phyloP scores from a whole-genome alignment of 2,888 invertebrate genomes.

The Spialia ferax region DNA sequence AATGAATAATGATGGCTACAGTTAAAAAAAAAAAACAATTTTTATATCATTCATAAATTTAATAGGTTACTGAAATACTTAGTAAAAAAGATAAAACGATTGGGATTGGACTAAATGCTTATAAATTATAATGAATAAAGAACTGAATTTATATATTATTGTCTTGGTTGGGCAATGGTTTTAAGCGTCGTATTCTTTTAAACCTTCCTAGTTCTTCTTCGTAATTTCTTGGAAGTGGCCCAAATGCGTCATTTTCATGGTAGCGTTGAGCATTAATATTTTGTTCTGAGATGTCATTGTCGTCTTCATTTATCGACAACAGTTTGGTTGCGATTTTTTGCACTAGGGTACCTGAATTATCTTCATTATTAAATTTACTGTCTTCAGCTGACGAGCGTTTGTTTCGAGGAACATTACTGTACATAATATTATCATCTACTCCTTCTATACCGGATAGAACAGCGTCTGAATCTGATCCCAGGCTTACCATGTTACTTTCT shows the following conservation, averaged over 20 bases:
- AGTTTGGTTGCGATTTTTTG: conserved; percentile 45
- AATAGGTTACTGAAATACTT: conserved; percentile 11
- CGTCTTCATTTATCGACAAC: conserved; percentile 51
- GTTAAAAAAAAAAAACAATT: conserved; percentile 34
- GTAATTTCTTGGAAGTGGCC: conserved; percentile 62
- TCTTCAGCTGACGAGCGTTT: conserved; percentile 54
- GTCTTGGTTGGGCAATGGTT: conserved; percentile 51
- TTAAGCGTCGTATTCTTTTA: conserved; percentile 74
- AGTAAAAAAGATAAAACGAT: neutral
- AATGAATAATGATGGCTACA: too few relatives aligned
- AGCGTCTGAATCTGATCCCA: conserved; percentile 75
- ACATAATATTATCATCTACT: conserved; percentile 76
- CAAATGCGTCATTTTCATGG: conserved; percentile 71
- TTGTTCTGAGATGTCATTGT: conserved; percentile 54
- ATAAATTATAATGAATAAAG: conserved; percentile 47
- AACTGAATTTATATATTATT: neutral
- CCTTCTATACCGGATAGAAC: conserved; percentile 73
- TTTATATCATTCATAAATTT: conserved; percentile 5
- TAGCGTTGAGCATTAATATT: conserved; percentile 59
- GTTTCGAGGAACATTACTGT: conserved; percentile 59
- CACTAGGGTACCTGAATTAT: conserved; percentile 33
- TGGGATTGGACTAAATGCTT: conserved; percentile 41
- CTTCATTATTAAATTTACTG: conserved; percentile 7
- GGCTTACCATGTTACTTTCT: conserved; percentile 54
- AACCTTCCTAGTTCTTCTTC: conserved; percentile 69